phyloP scores from a whole-genome alignment of 2,888 invertebrate genomes.

The Epirrhoe tristata region DNA sequence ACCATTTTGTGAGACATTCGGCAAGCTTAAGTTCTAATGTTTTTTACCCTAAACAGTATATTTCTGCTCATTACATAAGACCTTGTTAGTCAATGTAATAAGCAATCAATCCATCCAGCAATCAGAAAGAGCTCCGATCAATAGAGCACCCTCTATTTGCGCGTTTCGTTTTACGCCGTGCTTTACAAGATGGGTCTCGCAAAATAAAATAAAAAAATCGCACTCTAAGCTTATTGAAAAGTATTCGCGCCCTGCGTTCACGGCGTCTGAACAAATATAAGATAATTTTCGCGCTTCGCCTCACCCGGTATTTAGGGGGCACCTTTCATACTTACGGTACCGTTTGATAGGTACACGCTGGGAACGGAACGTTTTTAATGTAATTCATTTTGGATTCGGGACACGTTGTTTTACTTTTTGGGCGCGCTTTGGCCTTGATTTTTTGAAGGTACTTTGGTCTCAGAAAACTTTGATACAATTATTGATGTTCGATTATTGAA shows the following conservation, averaged over 20 bases:
- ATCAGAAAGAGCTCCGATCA: constrained; percentile 68
- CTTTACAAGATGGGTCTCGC: constrained; percentile 76
- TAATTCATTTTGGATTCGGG: constrained; percentile 82
- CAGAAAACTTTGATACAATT: constrained; percentile 13
- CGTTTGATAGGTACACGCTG: constrained; percentile 69
- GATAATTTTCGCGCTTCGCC: constrained; percentile 85
- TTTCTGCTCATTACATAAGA: constrained; percentile 12
- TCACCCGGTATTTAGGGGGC: constrained; percentile 84
- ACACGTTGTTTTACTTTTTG: constrained; percentile 57
- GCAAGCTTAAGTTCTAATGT: constrained; percentile 15
- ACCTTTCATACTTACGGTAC: constrained; percentile 82
- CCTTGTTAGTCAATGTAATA: constrained; percentile 33
- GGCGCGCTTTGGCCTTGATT: constrained; percentile 47
- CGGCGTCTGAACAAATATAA: constrained; percentile 85
- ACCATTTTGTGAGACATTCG: background rate
- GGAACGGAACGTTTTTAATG: constrained; percentile 65
- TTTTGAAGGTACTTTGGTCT: constrained; percentile 21
- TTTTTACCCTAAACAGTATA: constrained; percentile 5
- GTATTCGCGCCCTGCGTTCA: constrained; percentile 84
- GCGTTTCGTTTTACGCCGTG: constrained; percentile 69
- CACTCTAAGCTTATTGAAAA: constrained; percentile 85
- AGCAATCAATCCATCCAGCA: constrained; percentile 52
- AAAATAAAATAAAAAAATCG: constrained; percentile 74
- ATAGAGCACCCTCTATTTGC: constrained; percentile 76
- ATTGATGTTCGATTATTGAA: background rate